Evolutionary conservation across 2,797 vertebrate genomes (phyloP).

Genomic region (Thalassophryne amazonica): DNA sequence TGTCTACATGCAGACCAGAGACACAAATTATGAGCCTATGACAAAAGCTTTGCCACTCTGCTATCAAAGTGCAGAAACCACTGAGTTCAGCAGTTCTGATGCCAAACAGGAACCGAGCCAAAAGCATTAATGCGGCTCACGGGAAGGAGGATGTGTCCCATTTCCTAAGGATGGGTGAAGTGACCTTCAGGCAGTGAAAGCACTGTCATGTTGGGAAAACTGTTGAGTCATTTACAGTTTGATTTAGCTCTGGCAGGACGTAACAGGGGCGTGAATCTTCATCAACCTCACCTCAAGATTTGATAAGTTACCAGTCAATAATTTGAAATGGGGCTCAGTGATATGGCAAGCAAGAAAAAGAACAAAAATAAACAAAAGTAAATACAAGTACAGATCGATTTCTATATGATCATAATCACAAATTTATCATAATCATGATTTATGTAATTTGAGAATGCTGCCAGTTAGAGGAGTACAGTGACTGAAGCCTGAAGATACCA

Average conservation of each 20-base stretch:
- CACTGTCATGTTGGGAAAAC: not conserved
- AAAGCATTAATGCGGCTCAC: slow-evolving; percentile 6
- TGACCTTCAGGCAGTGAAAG: slow-evolving; percentile 37
- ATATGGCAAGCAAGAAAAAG: too few relatives aligned
- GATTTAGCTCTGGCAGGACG: not conserved
- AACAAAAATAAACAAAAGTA: too few relatives aligned
- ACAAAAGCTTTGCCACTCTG: slow-evolving; percentile 2
- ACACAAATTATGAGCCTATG: not conserved
- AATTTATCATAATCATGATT: too few relatives aligned
- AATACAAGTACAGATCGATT: too few relatives aligned
- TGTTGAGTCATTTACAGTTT: not conserved
- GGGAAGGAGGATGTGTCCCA: slow-evolving; percentile 29
- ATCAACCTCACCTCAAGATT: too few relatives aligned
- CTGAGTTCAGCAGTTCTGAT: slow-evolving; percentile 24
- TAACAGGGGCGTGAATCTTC: too few relatives aligned
- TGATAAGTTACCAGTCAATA: too few relatives aligned
- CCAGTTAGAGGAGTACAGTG: too few relatives aligned
- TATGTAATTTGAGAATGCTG: too few relatives aligned
- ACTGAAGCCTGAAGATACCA: too few relatives aligned
- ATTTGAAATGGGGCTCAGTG: too few relatives aligned
- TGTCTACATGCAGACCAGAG: slow-evolving; percentile 65
- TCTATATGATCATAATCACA: too few relatives aligned
- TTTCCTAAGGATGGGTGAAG: slow-evolving; percentile 21
- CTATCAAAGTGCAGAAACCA: slow-evolving; percentile 3
- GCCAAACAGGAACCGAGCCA: slow-evolving; percentile 34